Conservation (phyloP, 2,113 vertebrate species). For the Neotoma lepida region DNA sequence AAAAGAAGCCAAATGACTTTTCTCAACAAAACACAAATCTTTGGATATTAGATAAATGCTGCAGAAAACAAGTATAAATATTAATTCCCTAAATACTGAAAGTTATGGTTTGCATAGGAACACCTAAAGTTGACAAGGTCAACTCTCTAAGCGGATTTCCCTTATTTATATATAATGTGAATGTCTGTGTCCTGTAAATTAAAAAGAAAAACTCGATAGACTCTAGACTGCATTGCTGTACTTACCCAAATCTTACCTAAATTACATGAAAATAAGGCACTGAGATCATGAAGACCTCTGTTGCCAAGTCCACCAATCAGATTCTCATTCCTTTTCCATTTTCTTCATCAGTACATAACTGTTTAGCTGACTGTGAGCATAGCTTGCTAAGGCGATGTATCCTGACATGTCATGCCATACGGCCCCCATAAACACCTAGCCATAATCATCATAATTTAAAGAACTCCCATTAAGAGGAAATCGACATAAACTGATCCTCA, state of each 20-base stretch:
- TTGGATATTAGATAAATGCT: background rate
- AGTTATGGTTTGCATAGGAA: background rate
- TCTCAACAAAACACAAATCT: background rate
- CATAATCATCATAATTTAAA: constrained; percentile 60
- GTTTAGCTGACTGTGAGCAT: background rate
- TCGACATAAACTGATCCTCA: constrained; percentile 34
- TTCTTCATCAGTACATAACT: constrained; percentile 6
- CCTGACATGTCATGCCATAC: constrained; percentile 19
- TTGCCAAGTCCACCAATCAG: background rate
- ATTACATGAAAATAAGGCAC: background rate
- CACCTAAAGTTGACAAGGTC: background rate
- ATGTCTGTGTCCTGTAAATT: background rate
- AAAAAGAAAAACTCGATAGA: background rate
- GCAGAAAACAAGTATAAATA: background rate
- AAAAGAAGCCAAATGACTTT: background rate
- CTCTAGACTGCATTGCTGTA: background rate
- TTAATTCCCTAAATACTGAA: constrained; percentile 27
- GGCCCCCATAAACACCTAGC: constrained; percentile 37
- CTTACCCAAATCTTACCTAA: background rate
- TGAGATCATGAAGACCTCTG: background rate
- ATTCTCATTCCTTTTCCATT: background rate
- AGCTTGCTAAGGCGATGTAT: constrained; percentile 20
- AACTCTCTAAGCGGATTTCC: background rate
- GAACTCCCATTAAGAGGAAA: constrained; percentile 43
- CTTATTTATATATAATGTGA: background rate